These are phyloP conservation scores for Clepsis dumicolana DNA, from an alignment of 2,888 invertebrate genomes.

Conservation along the genomic window DNA sequence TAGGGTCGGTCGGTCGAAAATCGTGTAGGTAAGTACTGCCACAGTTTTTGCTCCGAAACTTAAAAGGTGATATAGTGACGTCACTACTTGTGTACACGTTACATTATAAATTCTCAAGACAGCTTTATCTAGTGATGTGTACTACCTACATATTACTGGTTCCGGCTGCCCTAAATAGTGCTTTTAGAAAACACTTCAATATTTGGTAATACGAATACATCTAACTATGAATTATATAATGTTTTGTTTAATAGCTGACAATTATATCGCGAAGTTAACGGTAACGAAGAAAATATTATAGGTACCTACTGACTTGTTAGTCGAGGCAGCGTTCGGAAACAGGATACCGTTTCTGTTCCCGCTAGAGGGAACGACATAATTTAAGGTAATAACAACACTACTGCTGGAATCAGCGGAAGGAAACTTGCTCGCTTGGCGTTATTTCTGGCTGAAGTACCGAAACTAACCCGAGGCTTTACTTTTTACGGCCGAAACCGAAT, in stretches of 20 bases:
- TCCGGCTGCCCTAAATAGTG: neutral
- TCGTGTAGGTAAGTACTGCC: slow-evolving; percentile 18
- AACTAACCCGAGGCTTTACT: neutral
- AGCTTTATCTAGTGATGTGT: neutral
- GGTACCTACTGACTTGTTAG: slow-evolving; percentile 49
- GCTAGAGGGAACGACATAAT: slow-evolving; percentile 55
- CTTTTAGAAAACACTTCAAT: neutral
- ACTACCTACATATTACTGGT: too few species aligned
- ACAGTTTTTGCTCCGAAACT: slow-evolving; percentile 29
- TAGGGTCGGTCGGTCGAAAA: slow-evolving; percentile 50
- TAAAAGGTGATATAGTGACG: neutral
- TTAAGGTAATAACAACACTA: neutral
- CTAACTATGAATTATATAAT: neutral
- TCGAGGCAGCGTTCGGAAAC: slow-evolving; percentile 58
- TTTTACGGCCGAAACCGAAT: neutral
- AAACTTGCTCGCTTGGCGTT: slow-evolving; percentile 3
- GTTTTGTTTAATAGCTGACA: neutral
- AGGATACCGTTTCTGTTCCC: slow-evolving; percentile 61
- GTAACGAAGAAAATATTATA: slow-evolving; percentile 23
- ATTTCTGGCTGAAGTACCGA: neutral
- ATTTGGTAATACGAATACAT: neutral
- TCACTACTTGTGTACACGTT: neutral
- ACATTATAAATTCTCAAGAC: neutral
- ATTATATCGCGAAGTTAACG: slow-evolving; percentile 13
- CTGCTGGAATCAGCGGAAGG: neutral